A percentile compares a stretch with the other conserved stretches of the same genome.
phyloP scores from a whole-genome alignment of 2,797 vertebrate genomes.

The Rhynchotus rufescens region DNA sequence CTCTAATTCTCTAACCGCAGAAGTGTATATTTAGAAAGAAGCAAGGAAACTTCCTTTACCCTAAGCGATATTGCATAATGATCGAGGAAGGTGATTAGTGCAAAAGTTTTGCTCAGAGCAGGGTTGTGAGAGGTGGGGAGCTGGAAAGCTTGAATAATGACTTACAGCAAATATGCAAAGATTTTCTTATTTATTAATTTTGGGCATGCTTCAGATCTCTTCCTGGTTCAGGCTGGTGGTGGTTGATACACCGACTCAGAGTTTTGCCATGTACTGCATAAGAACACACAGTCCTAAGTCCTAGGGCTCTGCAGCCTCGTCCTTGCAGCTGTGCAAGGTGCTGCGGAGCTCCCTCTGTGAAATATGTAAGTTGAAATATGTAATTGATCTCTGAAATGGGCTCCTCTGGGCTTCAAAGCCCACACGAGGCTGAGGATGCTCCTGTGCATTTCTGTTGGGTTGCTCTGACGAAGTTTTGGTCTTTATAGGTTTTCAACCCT shows the following conservation, averaged over 20 bases:
- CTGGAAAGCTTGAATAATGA: constrained; percentile 45
- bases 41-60: constrained; percentile 23
- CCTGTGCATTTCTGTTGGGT: not conserved
- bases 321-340: too few relatives aligned
- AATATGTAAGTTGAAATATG: not conserved
- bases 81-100: constrained; percentile 3
- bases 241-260: not conserved
- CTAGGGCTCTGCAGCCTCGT: too few relatives aligned
- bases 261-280: not conserved
- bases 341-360: too few relatives aligned
- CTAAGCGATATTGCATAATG: constrained; percentile 35
- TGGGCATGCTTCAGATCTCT: not conserved
- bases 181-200: not conserved
- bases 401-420: not conserved
- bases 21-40: constrained; percentile 41
- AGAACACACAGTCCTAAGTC: too few relatives aligned
- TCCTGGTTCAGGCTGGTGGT: not conserved
- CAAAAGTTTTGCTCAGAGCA: constrained; percentile 19
- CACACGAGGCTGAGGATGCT: accelerated
- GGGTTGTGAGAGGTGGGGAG: constrained; percentile 11
- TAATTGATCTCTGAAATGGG: not conserved
- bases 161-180: constrained; percentile 32
- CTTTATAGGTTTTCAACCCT: not conserved
- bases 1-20: constrained; percentile 54
- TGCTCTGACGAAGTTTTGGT: not conserved